Conservation (phyloP, 2,113 vertebrate genomes). For the Urocitellus parryii region DNA sequence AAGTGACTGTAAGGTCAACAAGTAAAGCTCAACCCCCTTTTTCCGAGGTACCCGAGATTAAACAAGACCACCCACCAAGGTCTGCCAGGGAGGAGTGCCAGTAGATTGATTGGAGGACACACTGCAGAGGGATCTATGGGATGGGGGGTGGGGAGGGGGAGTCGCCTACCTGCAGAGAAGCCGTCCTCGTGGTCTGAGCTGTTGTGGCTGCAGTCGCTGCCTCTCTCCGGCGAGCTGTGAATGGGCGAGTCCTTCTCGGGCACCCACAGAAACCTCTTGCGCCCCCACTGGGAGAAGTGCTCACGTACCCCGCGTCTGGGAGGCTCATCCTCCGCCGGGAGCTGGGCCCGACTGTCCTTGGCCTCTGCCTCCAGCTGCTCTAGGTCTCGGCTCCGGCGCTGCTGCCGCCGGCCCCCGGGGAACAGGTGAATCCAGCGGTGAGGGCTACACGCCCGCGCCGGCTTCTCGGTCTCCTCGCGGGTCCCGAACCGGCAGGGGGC, state of each 20-base stretch:
- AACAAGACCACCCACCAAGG: neutral
- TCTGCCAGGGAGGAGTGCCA: neutral
- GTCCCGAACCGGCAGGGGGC: slow-evolving; percentile 62
- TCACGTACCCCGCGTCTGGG: slow-evolving; percentile 61
- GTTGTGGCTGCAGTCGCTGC: slow-evolving; percentile 89
- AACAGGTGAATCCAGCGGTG: slow-evolving; percentile 76
- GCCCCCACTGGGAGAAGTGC: slow-evolving; percentile 67
- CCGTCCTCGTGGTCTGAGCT: slow-evolving; percentile 95
- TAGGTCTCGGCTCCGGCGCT: slow-evolving; percentile 85
- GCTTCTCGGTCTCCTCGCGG: slow-evolving; percentile 65
- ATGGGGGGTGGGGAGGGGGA: accelerated
- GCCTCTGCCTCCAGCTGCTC: slow-evolving; percentile 89
- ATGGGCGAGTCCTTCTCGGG: slow-evolving; percentile 80
- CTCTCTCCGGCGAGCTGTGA: slow-evolving; percentile 92
- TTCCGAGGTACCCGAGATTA: neutral
- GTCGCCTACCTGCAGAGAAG: slow-evolving; percentile 90
- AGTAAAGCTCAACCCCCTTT: neutral
- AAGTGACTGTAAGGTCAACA: slow-evolving; percentile 39
- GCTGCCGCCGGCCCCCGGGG: slow-evolving; percentile 78
- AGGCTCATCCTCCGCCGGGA: slow-evolving; percentile 8
- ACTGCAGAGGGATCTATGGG: accelerated
- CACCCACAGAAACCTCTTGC: slow-evolving; percentile 64
- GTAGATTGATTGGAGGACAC: neutral
- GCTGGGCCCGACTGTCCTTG: slow-evolving; percentile 53
- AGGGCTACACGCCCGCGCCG: slow-evolving; percentile 58